Percentiles rank a stretch among this genome's conserved stretches.
Evolutionary conservation across 1,140 invertebrate genomes (phyloP).

Genomic region (Scaptomyza montana): DNA sequence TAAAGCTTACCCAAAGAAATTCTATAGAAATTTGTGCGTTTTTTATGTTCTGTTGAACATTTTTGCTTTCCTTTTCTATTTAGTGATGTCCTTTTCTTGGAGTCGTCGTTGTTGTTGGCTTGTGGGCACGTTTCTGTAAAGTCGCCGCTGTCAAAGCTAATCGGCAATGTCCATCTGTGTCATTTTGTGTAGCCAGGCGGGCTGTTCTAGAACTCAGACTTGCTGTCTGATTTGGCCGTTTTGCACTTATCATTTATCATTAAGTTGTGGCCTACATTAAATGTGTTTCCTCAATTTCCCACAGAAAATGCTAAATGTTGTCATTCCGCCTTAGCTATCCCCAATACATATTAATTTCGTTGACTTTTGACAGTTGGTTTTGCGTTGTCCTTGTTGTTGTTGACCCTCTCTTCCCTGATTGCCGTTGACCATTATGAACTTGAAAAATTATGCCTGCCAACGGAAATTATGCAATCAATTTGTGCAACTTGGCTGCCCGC

Average conservation of each 20-base stretch:
- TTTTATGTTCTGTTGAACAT: background rate
- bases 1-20: conserved; percentile 28
- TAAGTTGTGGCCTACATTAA: conserved; percentile 65
- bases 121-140: conserved; percentile 28
- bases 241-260: conserved; percentile 73
- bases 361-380: conserved; percentile 42
- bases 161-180: conserved; percentile 68
- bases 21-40: conserved; percentile 32
- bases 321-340: background rate
- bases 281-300: conserved; percentile 73
- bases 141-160: conserved; percentile 52
- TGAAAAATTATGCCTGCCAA: conserved; percentile 53
- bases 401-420: background rate
- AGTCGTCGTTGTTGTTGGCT: conserved; percentile 6
- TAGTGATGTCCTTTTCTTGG: conserved; percentile 12
- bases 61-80: background rate
- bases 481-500: conserved; percentile 62
- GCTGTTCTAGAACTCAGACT: conserved; percentile 37
- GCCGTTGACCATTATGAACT: conserved; percentile 63
- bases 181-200: conserved; percentile 48
- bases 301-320: conserved; percentile 46
- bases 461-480: conserved; percentile 81
- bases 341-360: conserved; percentile 27
- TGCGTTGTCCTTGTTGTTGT: background rate
- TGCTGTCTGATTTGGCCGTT: conserved; percentile 30